phyloP scores from a whole-genome alignment of 2,888 invertebrate species.

The Drosophila nr. fundita region DNA sequence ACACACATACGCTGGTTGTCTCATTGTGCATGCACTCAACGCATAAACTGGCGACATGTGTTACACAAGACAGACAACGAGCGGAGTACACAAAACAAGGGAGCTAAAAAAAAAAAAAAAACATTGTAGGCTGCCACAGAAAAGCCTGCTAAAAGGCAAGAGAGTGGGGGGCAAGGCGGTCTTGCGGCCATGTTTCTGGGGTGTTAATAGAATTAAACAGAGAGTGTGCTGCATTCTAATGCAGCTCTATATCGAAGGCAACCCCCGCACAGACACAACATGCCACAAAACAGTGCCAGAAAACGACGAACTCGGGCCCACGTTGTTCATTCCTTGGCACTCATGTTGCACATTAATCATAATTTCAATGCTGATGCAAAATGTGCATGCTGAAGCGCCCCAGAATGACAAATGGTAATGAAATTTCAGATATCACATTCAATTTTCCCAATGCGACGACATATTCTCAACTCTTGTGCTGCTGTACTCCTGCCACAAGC shows the following conservation, averaged over 20 bases:
- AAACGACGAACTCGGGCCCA: background rate
- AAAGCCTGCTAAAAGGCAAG: background rate
- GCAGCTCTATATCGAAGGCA: conserved; percentile 26
- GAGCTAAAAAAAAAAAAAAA: conserved; percentile 23
- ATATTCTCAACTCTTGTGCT: background rate
- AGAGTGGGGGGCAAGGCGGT: background rate
- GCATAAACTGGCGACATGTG: conserved; percentile 79
- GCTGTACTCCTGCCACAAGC: background rate
- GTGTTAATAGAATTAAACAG: conserved; percentile 66
- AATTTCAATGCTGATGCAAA: conserved; percentile 30
- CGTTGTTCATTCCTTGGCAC: conserved; percentile 19
- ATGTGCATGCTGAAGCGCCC: conserved; percentile 7
- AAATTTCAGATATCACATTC: conserved; percentile 42
- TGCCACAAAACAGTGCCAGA: conserved; percentile 35
- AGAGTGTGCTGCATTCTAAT: conserved; percentile 66
- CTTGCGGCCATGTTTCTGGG: conserved; percentile 38
- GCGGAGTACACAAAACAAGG: conserved; percentile 18
- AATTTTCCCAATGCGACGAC: conserved; percentile 18
- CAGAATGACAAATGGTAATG: conserved; percentile 24
- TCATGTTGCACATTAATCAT: conserved; percentile 51
- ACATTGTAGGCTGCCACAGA: background rate
- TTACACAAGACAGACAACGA: conserved; percentile 51
- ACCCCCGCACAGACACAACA: conserved; percentile 1
- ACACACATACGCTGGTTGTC: conserved; percentile 36
- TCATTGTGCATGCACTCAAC: conserved; percentile 76